These are phyloP conservation scores for Thymallus thymallus DNA, from an alignment of 2,113 vertebrate species.

Conservation along the genomic window DNA sequence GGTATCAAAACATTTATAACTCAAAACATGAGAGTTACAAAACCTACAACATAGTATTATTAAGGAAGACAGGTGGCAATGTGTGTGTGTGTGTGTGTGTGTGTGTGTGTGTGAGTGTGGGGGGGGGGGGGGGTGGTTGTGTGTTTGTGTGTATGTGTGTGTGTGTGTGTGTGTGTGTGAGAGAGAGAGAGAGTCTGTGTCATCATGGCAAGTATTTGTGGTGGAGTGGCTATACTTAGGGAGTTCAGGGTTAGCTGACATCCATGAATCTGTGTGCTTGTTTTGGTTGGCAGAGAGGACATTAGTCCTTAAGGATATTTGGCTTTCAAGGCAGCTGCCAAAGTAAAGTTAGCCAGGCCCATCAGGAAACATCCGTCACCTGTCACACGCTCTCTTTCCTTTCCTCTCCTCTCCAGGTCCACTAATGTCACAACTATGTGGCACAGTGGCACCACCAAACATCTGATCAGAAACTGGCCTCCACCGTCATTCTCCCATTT, in stretches of 20 bases:
- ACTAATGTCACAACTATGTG: background rate
- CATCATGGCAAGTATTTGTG: background rate
- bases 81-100: slow-evolving; percentile 18
- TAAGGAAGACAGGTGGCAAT: background rate
- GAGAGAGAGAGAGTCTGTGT: background rate
- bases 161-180: too few relatives aligned
- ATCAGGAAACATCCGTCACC: slow-evolving; percentile 23
- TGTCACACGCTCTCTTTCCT: background rate
- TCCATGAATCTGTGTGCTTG: slow-evolving; percentile 64
- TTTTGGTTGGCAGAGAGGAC: slow-evolving; percentile 57
- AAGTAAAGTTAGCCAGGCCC: slow-evolving; percentile 54
- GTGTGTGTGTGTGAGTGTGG: background rate
- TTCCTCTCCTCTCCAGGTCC: background rate
- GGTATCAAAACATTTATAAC: too few relatives aligned
- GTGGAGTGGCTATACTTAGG: slow-evolving; percentile 63
- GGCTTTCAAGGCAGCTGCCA: slow-evolving; percentile 64
- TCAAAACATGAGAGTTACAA: too few relatives aligned
- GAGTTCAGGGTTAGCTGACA: slow-evolving; percentile 62
- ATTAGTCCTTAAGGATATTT: slow-evolving; percentile 70
- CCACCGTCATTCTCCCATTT: background rate
- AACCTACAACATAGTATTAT: too few relatives aligned
- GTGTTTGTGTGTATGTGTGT: background rate
- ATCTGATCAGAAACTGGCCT: background rate
- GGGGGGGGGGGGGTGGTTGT: too few relatives aligned
- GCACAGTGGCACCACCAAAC: background rate